A percentile compares a stretch with the other conserved stretches of the same genome.
phyloP scores from a whole-genome alignment of 2,888 invertebrate species.

The Lithophane socia region DNA sequence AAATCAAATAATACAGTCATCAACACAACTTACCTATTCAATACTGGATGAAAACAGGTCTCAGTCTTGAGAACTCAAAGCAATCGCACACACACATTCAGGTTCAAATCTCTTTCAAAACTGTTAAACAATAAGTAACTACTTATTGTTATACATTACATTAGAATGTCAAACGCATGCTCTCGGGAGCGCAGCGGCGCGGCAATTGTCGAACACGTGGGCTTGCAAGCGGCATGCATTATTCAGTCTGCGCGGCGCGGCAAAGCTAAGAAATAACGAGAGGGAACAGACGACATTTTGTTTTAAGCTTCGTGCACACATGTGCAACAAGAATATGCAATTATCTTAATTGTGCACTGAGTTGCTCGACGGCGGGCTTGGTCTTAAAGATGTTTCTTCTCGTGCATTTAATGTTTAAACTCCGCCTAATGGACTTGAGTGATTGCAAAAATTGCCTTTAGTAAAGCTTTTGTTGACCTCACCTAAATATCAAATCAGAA shows the following conservation, averaged over 20 bases:
- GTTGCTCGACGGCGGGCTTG: background rate
- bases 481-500: slow-evolving; percentile 10
- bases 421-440: background rate
- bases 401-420: slow-evolving; percentile 16
- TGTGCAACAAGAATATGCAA: slow-evolving; percentile 37
- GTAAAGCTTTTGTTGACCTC: background rate
- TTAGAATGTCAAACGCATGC: slow-evolving; percentile 7
- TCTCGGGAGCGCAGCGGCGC: slow-evolving; percentile 2
- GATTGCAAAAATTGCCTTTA: background rate
- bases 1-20: background rate
- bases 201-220: slow-evolving; percentile 38
- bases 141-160: background rate
- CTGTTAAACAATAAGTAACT: background rate
- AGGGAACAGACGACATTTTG: slow-evolving; percentile 45
- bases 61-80: background rate
- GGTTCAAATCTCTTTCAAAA: background rate
- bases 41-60: background rate
- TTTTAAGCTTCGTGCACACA: slow-evolving; percentile 40
- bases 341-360: slow-evolving; percentile 40
- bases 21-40: background rate
- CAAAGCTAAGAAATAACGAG: slow-evolving; percentile 56
- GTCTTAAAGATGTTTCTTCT: slow-evolving; percentile 13
- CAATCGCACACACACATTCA: too few species aligned
- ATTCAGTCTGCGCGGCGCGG: slow-evolving; percentile 41
- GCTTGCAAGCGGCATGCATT: slow-evolving; percentile 54